Conservation (phyloP, 2,888 invertebrate species). For the Agrochola lota region DNA sequence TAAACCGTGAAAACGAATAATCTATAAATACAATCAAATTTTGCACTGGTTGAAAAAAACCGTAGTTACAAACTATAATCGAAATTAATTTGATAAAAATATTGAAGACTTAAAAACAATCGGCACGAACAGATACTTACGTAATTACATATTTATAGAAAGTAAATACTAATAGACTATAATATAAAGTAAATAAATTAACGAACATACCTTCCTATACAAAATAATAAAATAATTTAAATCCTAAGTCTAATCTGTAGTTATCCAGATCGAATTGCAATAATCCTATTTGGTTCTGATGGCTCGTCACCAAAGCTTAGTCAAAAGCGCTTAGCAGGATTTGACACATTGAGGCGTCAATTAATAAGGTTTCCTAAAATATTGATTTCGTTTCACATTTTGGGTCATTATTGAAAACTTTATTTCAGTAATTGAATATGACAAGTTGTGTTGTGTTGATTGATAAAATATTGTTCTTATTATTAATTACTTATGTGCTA, state of each 20-base stretch:
- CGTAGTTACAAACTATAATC: too few species aligned
- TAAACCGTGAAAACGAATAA: too few species aligned
- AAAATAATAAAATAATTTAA: not conserved
- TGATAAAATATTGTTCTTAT: not conserved
- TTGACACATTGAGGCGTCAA: slow-evolving; percentile 21
- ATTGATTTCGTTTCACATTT: not conserved
- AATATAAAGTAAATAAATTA: not conserved
- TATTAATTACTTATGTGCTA: not conserved
- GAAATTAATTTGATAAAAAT: too few species aligned
- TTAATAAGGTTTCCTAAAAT: slow-evolving; percentile 24
- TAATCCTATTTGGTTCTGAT: slow-evolving; percentile 30
- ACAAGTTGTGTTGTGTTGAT: too few species aligned
- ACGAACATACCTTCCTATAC: not conserved
- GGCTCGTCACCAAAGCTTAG: slow-evolving; percentile 30
- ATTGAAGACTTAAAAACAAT: too few species aligned
- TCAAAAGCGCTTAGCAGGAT: slow-evolving; percentile 24
- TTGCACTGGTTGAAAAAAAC: too few species aligned
- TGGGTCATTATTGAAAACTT: too few species aligned
- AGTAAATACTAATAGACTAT: too few species aligned
- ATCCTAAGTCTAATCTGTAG: not conserved
- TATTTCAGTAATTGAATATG: not conserved
- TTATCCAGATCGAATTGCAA: slow-evolving; percentile 11
- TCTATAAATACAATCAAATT: too few species aligned
- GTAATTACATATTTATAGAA: too few species aligned
- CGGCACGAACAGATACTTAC: too few species aligned